Percentiles rank a stretch among this genome's conserved stretches.
These are phyloP conservation scores for Glyphotaelius pellucidus DNA, from an alignment of 2,888 invertebrate species.

Conservation along the genomic window DNA sequence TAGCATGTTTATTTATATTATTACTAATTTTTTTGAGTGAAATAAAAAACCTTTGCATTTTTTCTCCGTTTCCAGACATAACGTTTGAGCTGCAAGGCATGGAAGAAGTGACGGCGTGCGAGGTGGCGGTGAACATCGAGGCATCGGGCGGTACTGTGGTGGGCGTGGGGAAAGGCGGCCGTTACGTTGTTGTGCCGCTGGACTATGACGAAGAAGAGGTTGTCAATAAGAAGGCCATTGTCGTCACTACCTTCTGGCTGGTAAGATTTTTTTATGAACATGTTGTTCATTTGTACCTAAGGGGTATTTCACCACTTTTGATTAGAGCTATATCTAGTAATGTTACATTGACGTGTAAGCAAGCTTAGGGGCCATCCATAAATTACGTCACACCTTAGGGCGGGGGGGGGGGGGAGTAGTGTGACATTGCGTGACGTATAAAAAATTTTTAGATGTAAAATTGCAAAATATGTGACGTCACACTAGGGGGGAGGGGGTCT, in stretches of 20 bases:
- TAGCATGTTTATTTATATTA: too few species aligned
- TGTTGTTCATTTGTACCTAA: constrained; percentile 66
- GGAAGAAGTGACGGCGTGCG: constrained; percentile 76
- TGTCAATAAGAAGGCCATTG: constrained; percentile 76
- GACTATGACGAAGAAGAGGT: constrained; percentile 72
- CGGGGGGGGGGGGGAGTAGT: too few species aligned
- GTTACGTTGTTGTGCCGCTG: constrained; percentile 72
- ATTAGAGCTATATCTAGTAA: too few species aligned
- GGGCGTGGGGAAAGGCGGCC: constrained; percentile 70
- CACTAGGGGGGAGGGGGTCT: too few species aligned
- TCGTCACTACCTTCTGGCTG: constrained; percentile 85
- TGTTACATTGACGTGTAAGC: too few species aligned
- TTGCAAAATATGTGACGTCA: too few species aligned
- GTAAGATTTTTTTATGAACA: constrained; percentile 69
- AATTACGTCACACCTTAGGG: too few species aligned
- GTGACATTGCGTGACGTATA: too few species aligned
- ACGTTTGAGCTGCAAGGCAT: constrained; percentile 74
- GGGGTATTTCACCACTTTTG: background rate
- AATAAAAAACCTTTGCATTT: too few species aligned
- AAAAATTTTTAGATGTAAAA: too few species aligned
- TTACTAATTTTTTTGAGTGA: too few species aligned
- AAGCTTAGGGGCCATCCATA: too few species aligned
- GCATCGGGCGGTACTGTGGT: constrained; percentile 72
- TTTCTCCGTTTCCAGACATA: constrained; percentile 45
- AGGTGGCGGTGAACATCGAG: constrained; percentile 72